Base-by-base conservation (phyloP, 2,113 vertebrate genomes). In the Istiophorus platypterus region DNA sequence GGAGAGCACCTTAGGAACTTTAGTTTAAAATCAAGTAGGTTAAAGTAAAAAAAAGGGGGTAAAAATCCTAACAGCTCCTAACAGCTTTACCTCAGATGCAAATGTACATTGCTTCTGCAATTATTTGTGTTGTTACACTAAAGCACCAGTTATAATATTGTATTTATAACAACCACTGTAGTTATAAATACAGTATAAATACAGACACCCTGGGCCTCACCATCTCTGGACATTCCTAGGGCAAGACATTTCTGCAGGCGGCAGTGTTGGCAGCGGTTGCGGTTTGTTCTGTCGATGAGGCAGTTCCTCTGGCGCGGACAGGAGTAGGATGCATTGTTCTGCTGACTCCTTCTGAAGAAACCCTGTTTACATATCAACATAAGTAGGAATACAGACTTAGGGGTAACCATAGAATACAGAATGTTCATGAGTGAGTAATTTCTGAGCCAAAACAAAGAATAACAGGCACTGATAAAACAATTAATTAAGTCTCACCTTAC, bases 251-350 rank as follows among this genome's bases (percentile, higher is more conserved):
- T 99, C 92, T 99, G 98, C 92, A 99, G 97, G 86, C 98, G 96
- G 95, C 98, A 99, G 93, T 99, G 98, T 93, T 99, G 98, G 96
- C 98, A 99, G 86, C 98, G 97, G 92, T 99, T 99, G 90, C 98
- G 97, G 93, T 99, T 99, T 84, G 98, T 99, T 95, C 98, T 97
- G 96, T 99, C 98, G 91, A 99, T 99, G 95, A 99, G 97, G 95
- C 98, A 99, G 95, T 99, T 99, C 94, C 98, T 98, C 95, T 99
- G 98, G 91, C 98, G 96, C 71, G 98, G 98, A 93, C 98, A 99
- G 88, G 98, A 99, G 87, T 99, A 99, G 31, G 98, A 94, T 64
- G 98, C 98, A 89, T 99, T 99, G 94, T 99, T 99, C 94, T 99
- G 98, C 92, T 99, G 98, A 95, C 98, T 99, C 82, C 98, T 96